Percentiles rank a stretch among this genome's conserved stretches.
Conservation (phyloP, 2,888 invertebrate genomes). For the Abscondita cerata region DNA sequence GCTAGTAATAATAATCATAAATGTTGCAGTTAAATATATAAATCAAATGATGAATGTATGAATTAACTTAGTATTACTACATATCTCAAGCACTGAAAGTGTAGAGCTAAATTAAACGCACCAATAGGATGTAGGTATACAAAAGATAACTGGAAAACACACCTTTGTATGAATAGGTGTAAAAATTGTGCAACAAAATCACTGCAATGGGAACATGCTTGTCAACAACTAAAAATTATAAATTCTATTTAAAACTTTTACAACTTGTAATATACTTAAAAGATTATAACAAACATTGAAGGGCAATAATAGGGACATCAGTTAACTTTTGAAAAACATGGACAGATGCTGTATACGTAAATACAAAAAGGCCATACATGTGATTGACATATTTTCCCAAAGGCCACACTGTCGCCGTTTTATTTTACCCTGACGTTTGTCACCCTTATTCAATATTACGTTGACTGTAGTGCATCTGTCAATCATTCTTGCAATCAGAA, state of each 20-base stretch:
- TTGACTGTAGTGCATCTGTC: conserved; percentile 39
- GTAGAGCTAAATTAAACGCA: no score
- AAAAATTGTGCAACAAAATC: no score
- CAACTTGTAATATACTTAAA: conserved; percentile 11
- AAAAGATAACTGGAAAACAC: no score
- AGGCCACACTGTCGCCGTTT: conserved; percentile 47
- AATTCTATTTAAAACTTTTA: conserved; percentile 6
- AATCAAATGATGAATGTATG: no score
- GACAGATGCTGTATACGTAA: conserved; percentile 51
- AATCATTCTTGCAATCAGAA: conserved; percentile 41
- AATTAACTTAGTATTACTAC: no score
- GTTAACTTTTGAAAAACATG: conserved; percentile 45
- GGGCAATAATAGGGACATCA: conserved; percentile 26
- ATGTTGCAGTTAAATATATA: no score
- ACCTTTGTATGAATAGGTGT: no score
- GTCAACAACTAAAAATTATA: neutral
- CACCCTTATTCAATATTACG: conserved; percentile 44
- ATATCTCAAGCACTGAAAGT: no score
- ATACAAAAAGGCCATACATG: conserved; percentile 46
- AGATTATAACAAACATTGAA: conserved; percentile 11
- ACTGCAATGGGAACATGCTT: no score
- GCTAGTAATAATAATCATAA: no score
- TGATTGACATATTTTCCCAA: conserved; percentile 58
- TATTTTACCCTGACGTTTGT: conserved; percentile 46
- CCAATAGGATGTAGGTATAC: no score